Evolutionary conservation across 2,113 vertebrate species (phyloP), one percentile per base, ranked within the genome.

Genomic region (Pseudopipra pipra): DNA sequence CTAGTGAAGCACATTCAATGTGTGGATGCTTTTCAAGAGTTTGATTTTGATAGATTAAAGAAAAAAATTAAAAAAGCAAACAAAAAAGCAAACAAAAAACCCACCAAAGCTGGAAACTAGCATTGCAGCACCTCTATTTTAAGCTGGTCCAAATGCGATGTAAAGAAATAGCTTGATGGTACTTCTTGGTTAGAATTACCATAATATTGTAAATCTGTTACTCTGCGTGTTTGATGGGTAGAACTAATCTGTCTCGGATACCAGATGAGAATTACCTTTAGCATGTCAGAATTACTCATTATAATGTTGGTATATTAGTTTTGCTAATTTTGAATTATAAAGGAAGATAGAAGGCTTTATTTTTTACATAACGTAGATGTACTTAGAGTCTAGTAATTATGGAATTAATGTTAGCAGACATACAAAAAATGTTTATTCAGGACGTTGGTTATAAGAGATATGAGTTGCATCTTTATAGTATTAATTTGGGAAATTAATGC

Each of bases 31-130:
- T 88, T 89, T 70, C 27, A 83, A 44, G 43, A 81, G 22, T 56
- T 73, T 70, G 14, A 61, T 85, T 93, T 92, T 75, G 14, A 4
- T 56, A 55, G 11, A 30, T 44, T 25, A 58, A 75, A 79, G 55
- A 35, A 61, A 62, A 68, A 30, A 52, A 35, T 25, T 2, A 58
- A 84, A 1, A 7, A 51, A 59, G 22, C n/a, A 59, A 23, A n/a
- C 8, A 37, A 41, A 41, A 41, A n/a, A 73, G 14, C 8, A 33
- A 91, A 22, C 4, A 66, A 71, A 73, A 47, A 16, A 5, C 2
- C 12, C 6, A 24, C 21, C 0, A 0, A 62, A 76, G 17, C 4
- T 2, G 1, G 25, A 61, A 73, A 61, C n/a, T 76, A 10, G 33
- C 33, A 20, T 54, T 83, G 28, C 21, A 76, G 11, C n/a, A 51